These are phyloP conservation scores for Nasonia giraulti DNA, from an alignment of 1,140 invertebrate genomes.

Conservation along the genomic window DNA sequence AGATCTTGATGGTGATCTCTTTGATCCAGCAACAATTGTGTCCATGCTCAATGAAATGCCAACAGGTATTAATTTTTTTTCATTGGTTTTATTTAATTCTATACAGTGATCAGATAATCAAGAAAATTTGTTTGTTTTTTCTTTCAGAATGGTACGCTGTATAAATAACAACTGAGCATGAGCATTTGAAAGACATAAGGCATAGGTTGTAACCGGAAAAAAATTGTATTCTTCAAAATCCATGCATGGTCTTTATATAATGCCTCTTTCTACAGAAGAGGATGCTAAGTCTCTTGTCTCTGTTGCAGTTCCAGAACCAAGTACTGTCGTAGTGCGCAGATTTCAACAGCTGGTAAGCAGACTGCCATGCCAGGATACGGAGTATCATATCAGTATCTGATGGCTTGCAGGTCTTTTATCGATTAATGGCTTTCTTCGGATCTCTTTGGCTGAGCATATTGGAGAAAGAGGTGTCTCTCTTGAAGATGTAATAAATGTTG, in stretches of 20 bases:
- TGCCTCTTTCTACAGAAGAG: slow-evolving; percentile 74
- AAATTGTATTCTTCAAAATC: slow-evolving; percentile 53
- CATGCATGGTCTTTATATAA: slow-evolving; percentile 74
- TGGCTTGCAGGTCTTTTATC: no score
- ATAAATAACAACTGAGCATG: slow-evolving; percentile 76
- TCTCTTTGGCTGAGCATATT: no score
- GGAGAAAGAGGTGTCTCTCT: no score
- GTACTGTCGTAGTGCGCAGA: no score
- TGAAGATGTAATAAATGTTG: no score
- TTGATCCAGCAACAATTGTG: slow-evolving; percentile 57
- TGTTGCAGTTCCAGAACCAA: slow-evolving; percentile 69
- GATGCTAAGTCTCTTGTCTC: slow-evolving; percentile 67
- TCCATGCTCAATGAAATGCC: slow-evolving; percentile 62
- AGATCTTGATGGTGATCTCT: slow-evolving; percentile 53
- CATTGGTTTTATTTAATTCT: slow-evolving; percentile 40
- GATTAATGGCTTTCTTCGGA: no score
- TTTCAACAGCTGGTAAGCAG: no score
- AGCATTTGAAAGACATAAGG: slow-evolving; percentile 66
- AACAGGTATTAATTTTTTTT: slow-evolving; percentile 51
- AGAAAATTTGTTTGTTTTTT: no score
- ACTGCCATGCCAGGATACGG: no score
- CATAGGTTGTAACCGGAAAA: slow-evolving; percentile 19
- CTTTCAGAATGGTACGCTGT: slow-evolving; percentile 78
- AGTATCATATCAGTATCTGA: no score
- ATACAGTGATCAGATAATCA: not conserved